Conservation (phyloP, 2,797 vertebrate species). For the Peromyscus nudipes region DNA sequence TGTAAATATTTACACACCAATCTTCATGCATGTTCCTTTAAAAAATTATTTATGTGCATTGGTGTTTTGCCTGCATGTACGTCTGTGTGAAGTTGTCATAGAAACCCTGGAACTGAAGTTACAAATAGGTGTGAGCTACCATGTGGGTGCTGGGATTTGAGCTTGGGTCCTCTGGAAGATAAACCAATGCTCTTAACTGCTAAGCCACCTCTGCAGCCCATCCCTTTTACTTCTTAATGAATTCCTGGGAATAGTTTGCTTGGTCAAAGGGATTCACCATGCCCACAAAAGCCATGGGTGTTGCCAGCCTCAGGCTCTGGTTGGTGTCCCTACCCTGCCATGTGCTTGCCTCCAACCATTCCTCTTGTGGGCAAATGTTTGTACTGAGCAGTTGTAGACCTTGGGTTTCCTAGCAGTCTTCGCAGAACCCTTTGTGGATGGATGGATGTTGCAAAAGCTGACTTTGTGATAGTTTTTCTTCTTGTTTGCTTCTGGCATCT, state of each 20-base stretch:
- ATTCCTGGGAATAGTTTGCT: neutral
- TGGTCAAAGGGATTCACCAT: neutral
- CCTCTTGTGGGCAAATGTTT: neutral
- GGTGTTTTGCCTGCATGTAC: no score
- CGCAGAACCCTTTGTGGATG: neutral
- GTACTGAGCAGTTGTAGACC: neutral
- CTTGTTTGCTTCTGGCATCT: neutral
- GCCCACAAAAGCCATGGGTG: neutral
- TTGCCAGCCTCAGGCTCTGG: neutral
- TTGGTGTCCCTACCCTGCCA: neutral
- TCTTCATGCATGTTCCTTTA: neutral
- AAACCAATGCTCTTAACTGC: no score
- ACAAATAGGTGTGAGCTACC: no score
- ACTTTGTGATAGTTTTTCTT: neutral
- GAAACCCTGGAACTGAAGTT: no score
- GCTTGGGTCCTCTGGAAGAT: no score
- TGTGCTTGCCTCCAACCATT: neutral
- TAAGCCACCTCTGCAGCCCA: neutral
- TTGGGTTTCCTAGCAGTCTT: neutral
- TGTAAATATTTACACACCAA: conserved; percentile 19
- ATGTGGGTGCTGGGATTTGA: no score
- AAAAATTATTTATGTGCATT: no score
- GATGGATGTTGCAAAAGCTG: neutral
- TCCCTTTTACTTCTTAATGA: conserved; percentile 41
- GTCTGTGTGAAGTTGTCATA: no score